phyloP scores from a whole-genome alignment of 2,888 invertebrate genomes.

The Gastracanthus pulcherrimus region DNA sequence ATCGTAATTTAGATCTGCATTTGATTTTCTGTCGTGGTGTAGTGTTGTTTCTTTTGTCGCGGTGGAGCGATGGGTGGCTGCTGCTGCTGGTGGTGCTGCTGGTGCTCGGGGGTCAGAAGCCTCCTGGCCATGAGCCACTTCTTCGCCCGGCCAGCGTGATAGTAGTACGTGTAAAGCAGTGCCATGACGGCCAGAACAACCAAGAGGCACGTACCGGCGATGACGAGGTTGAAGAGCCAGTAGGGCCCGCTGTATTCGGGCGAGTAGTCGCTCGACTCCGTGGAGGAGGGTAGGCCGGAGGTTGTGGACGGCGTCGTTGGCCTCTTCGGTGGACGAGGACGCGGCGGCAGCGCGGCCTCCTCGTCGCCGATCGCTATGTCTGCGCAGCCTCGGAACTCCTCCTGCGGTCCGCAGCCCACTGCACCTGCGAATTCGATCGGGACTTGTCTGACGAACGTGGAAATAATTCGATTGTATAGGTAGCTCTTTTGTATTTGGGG shows the following conservation, averaged over 20 bases:
- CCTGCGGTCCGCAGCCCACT: slow-evolving; percentile 93
- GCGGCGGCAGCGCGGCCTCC: slow-evolving; percentile 75
- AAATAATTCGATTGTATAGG: no score
- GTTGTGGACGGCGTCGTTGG: slow-evolving; percentile 77
- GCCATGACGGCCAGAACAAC: slow-evolving; percentile 83
- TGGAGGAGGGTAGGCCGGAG: slow-evolving; percentile 76
- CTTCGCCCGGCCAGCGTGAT: slow-evolving; percentile 86
- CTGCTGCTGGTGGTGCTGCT: neutral
- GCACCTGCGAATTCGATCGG: slow-evolving; percentile 79
- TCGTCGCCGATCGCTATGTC: slow-evolving; percentile 86
- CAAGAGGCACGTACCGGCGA: slow-evolving; percentile 84
- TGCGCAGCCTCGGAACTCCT: slow-evolving; percentile 92
- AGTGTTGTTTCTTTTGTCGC: slow-evolving; percentile 70
- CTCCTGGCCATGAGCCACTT: slow-evolving; percentile 79
- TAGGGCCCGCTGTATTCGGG: slow-evolving; percentile 70
- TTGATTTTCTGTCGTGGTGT: slow-evolving; percentile 46
- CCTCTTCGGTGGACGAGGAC: slow-evolving; percentile 77
- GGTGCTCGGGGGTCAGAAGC: slow-evolving; percentile 63
- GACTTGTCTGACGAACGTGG: no score
- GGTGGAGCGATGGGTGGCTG: slow-evolving; percentile 73
- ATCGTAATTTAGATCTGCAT: slow-evolving; percentile 49
- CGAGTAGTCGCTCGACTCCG: slow-evolving; percentile 79
- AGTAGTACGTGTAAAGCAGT: slow-evolving; percentile 86
- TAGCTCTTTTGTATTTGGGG: no score
- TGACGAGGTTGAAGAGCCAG: slow-evolving; percentile 77